Conservation (phyloP, 2,888 invertebrate species). For the Zootermopsis nevadensis region DNA sequence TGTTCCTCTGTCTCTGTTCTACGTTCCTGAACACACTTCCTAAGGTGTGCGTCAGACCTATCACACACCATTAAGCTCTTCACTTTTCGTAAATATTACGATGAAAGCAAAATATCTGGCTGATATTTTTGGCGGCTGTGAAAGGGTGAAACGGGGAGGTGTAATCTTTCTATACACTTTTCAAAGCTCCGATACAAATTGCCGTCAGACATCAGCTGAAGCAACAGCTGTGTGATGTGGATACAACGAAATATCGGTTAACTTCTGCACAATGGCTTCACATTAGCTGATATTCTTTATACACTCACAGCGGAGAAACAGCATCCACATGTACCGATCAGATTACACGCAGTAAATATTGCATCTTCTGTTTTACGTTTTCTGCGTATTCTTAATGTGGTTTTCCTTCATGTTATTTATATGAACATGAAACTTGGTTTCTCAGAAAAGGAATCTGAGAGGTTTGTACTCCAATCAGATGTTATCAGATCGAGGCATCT, state of each 20-base stretch:
- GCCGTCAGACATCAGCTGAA: not conserved
- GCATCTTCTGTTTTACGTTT: too few relatives aligned
- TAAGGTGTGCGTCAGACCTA: not conserved
- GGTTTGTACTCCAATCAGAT: too few relatives aligned
- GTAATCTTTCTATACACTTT: too few relatives aligned
- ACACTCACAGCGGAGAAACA: too few relatives aligned
- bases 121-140: not conserved
- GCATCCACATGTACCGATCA: too few relatives aligned
- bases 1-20: not conserved
- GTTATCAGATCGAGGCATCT: too few relatives aligned
- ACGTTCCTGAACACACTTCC: not conserved
- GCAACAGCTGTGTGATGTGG: not conserved
- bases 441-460: too few relatives aligned
- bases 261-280: not conserved
- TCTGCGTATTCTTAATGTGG: too few relatives aligned
- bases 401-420: too few relatives aligned
- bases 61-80: constrained; percentile 21
- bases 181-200: not conserved
- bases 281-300: not conserved
- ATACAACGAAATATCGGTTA: not conserved
- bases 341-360: too few relatives aligned
- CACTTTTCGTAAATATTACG: not conserved
- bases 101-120: not conserved
- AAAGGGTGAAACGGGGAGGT: not conserved
- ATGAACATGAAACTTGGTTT: too few relatives aligned